phyloP scores from a whole-genome alignment of 1,140 invertebrate genomes.

The Papilio machaon region DNA sequence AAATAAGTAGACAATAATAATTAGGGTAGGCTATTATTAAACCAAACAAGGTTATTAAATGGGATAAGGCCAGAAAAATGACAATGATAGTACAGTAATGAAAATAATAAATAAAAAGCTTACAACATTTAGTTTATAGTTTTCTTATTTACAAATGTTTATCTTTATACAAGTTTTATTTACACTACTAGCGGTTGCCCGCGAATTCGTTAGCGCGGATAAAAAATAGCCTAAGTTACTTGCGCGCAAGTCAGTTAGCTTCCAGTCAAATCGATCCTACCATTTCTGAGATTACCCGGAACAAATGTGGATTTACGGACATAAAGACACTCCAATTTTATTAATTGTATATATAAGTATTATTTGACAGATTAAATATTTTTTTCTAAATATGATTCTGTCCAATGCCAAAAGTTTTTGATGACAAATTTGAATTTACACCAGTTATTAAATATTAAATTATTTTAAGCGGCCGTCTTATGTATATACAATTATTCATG shows the following conservation, averaged over 20 bases:
- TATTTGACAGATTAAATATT: no score
- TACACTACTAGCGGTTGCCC: neutral
- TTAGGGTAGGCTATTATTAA: no score
- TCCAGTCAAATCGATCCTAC: no score
- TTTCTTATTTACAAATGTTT: constrained; percentile 35
- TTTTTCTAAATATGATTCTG: neutral
- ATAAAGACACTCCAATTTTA: neutral
- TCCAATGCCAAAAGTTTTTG: neutral
- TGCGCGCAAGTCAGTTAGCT: no score
- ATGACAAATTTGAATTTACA: constrained; percentile 1
- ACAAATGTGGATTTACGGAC: no score
- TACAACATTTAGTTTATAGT: neutral
- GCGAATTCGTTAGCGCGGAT: no score
- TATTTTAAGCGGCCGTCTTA: neutral
- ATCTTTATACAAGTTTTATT: constrained; percentile 38
- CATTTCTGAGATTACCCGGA: no score
- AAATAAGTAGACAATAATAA: no score
- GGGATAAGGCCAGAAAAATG: no score
- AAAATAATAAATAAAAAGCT: constrained; percentile 9
- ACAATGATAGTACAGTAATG: neutral
- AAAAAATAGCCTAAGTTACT: no score
- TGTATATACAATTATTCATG: neutral
- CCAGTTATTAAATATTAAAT: neutral
- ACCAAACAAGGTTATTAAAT: no score
- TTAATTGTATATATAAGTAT: no score